phyloP scores from a whole-genome alignment of 2,113 vertebrate species.

The Nannospalax galili region DNA sequence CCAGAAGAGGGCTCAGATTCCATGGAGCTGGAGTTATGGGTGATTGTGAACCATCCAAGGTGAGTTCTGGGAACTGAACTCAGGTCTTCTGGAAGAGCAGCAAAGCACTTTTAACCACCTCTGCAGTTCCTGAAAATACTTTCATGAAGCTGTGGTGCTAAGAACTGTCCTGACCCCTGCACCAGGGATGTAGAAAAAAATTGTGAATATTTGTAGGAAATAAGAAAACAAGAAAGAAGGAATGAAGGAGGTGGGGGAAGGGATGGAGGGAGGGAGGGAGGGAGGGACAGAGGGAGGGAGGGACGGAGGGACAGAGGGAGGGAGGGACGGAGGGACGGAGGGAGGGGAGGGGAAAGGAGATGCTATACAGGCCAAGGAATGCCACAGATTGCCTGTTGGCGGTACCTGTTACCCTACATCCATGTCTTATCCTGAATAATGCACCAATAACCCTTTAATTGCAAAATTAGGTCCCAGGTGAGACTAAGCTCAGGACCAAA shows the following conservation, averaged over 20 bases:
- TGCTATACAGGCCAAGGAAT: too few relatives aligned
- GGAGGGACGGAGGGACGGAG: too few relatives aligned
- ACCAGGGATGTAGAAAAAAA: neutral
- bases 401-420: neutral
- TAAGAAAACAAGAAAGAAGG: neutral
- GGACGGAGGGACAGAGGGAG: rapidly evolving
- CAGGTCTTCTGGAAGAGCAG: too few relatives aligned
- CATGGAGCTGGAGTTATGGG: too few relatives aligned
- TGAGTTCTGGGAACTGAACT: too few relatives aligned
- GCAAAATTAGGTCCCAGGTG: neutral
- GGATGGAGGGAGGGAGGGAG: rapidly evolving
- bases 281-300: too few relatives aligned
- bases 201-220: neutral
- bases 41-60: too few relatives aligned
- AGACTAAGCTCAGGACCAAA: neutral
- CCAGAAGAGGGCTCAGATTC: too few relatives aligned
- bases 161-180: neutral
- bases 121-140: neutral
- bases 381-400: too few relatives aligned
- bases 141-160: neutral
- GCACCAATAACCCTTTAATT: neutral
- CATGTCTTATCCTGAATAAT: neutral
- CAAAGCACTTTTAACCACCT: too few relatives aligned
- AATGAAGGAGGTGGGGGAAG: too few relatives aligned
- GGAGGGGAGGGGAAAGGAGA: too few relatives aligned